These are phyloP conservation scores for Drosophila sucinea DNA, from an alignment of 1,140 invertebrate species.

Conservation along the genomic window DNA sequence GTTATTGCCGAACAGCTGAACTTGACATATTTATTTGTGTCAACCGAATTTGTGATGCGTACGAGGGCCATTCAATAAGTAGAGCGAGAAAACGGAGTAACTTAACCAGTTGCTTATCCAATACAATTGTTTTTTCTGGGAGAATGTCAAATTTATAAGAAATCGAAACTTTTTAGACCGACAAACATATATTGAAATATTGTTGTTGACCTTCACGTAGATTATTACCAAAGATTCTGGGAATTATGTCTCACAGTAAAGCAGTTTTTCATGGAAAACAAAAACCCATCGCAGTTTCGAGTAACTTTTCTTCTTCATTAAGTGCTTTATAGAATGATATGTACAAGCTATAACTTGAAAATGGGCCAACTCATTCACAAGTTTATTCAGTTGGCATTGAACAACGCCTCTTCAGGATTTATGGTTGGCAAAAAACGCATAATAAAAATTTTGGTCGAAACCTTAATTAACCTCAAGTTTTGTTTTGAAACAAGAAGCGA, in stretches of 20 bases:
- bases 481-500: background rate
- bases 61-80: background rate
- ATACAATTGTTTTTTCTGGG: background rate
- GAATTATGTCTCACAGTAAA: background rate
- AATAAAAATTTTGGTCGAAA: background rate
- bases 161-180: too few relatives aligned
- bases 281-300: too few relatives aligned
- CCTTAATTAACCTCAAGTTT: background rate
- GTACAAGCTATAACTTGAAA: too few relatives aligned
- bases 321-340: too few relatives aligned
- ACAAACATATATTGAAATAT: too few relatives aligned
- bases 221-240: too few relatives aligned
- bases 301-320: too few relatives aligned
- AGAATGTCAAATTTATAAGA: too few relatives aligned
- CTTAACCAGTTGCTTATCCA: background rate
- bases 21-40: conserved; percentile 13
- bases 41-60: background rate
- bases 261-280: background rate
- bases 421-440: background rate
- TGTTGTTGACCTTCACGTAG: too few relatives aligned
- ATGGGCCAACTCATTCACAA: too few relatives aligned
- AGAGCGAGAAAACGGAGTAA: background rate
- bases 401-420: background rate
- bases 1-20: conserved; percentile 4
- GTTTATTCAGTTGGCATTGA: too few relatives aligned